Percentiles rank a stretch among this genome's conserved stretches.
Conservation (phyloP, 2,797 vertebrate species). For the Knipowitschia caucasica region DNA sequence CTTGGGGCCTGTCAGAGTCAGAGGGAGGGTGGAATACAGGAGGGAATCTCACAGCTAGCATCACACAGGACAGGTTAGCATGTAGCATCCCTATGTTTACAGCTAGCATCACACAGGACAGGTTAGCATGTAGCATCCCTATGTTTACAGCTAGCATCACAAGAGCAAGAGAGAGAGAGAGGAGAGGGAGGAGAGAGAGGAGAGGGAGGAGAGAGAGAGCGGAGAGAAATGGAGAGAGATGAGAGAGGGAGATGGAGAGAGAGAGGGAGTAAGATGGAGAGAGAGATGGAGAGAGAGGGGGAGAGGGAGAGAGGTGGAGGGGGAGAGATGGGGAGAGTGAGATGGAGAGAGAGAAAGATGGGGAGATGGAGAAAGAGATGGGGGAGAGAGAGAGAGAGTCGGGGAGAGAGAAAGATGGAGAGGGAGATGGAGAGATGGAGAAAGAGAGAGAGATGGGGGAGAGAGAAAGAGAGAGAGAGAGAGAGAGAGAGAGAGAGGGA, state of each 20-base stretch:
- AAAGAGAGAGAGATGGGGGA: not conserved
- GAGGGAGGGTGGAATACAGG: not conserved
- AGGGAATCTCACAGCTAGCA: not conserved
- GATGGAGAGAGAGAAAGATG: not conserved
- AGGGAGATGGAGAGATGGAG: no score
- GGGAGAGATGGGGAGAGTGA: not conserved
- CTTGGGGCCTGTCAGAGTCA: conserved; percentile 48
- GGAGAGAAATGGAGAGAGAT: not conserved
- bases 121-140: no score
- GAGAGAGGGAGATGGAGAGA: not conserved
- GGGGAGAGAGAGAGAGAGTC: not conserved
- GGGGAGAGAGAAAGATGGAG: no score
- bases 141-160: not conserved
- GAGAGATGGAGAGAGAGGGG: not conserved
- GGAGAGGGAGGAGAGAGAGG: not conserved
- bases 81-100: no score
- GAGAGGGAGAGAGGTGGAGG: not conserved
- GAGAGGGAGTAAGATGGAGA: not conserved
- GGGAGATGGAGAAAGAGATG: not conserved
- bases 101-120: not conserved
- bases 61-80: not conserved
- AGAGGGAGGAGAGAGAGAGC: not conserved
- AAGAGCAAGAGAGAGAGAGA: no score
- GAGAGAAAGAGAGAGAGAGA: no score
- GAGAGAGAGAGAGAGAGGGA: no score